A percentile compares a stretch with the other conserved stretches of the same genome.
Conservation (phyloP, 2,888 invertebrate genomes). For the Uloborus plumipes region DNA sequence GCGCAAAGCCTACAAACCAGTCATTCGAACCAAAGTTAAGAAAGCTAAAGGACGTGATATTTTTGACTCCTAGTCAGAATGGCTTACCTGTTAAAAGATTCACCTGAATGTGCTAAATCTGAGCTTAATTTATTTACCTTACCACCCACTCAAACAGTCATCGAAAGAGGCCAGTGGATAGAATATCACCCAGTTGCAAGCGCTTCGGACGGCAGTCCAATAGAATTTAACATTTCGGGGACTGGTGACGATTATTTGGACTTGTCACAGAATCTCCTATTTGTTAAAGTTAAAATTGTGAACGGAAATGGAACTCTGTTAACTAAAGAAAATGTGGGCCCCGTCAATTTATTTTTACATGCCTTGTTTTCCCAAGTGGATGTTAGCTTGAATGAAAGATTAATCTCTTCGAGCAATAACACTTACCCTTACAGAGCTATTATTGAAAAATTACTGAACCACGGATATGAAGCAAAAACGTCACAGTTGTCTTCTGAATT, state of each 20-base stretch:
- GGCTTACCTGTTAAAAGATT: constrained; percentile 22
- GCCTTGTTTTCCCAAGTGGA: constrained; percentile 18
- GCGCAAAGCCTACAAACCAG: neutral
- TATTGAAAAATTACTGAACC: constrained; percentile 23
- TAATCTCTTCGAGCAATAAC: constrained; percentile 13
- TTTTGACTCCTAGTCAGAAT: constrained; percentile 21
- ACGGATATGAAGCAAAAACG: constrained; percentile 18
- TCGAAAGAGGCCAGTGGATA: constrained; percentile 14
- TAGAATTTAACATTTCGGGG: constrained; percentile 26
- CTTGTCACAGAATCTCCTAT: constrained; percentile 10
- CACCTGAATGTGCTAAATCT: constrained; percentile 46
- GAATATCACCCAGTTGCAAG: constrained; percentile 28
- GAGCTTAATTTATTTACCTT: constrained; percentile 44
- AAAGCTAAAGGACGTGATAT: constrained; percentile 22
- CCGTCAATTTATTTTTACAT: constrained; percentile 20
- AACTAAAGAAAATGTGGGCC: constrained; percentile 4
- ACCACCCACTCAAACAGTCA: constrained; percentile 29
- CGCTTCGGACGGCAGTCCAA: constrained; percentile 13
- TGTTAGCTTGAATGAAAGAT: constrained; percentile 24
- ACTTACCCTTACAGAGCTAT: constrained; percentile 29
- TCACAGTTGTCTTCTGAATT: constrained; percentile 22
- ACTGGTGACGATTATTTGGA: constrained; percentile 20
- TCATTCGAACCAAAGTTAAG: constrained; percentile 27
- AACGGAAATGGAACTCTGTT: constrained; percentile 6
- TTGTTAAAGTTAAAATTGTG: constrained; percentile 20